Evolutionary conservation across 1,140 invertebrate species (phyloP), one percentile per base, ranked within the genome.

Genomic region (Drosophila novamexicana): DNA sequence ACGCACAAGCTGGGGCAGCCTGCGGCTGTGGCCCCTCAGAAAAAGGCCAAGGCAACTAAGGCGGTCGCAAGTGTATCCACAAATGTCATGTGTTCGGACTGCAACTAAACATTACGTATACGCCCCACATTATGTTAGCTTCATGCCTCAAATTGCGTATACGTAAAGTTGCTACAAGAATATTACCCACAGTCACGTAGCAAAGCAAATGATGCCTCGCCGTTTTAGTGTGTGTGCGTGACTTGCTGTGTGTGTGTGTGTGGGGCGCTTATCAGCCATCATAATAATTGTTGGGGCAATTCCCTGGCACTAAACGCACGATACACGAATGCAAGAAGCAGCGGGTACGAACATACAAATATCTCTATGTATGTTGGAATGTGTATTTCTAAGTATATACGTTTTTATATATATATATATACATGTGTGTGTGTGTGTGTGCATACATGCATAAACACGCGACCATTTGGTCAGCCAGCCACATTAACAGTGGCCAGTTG

Each of bases 201-300:
- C 64, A 79, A 82, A 79, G 62, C 77, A 82, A 82, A 82, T 82
- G 65, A 66, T 79, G 73, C 64, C 70, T 63, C 59, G 45, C n/a
- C 37, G 34, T 61, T 59, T 75, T 58, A 64, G 73, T 65, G 29
- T 65, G 47, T 72, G 61, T 75, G 54, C 73, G 67, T 75, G 67
- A 74, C 71, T 65, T 44, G 65, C 62, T 42, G n/a, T 53, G 16
- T 42, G 44, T 63, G 45, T 50, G 42, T 64, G 18, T 40, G 63
- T 62, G 64, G 22, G 71, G 62, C 80, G 63, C 75, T 82, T 83
- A 81, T 75, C 62, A 82, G 75, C 75, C 76, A 83, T 83, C 77
- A 83, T 83, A 83, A 83, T 83, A 83, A 83, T 83, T 83, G 80
- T 79, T 83, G 80, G 67, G 80, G 76, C 75, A 79, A 83, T 83